phyloP scores from a whole-genome alignment of 1,140 invertebrate genomes.

The Drosophila hydei region DNA sequence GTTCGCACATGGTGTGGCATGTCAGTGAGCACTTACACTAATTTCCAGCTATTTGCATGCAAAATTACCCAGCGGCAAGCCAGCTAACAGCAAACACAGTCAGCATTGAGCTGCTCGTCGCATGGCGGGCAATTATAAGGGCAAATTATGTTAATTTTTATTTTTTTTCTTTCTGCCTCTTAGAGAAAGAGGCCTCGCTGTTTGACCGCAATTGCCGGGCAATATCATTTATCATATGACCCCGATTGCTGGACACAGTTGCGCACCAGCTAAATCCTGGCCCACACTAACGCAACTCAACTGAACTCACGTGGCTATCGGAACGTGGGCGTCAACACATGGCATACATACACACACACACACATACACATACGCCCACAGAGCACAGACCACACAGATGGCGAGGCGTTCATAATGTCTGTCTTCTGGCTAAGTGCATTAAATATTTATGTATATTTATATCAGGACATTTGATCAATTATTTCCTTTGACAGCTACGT shows the following conservation, averaged over 20 bases:
- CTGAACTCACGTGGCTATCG: conserved; percentile 2
- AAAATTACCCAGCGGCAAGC: conserved; percentile 65
- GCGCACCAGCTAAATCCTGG: conserved; percentile 6
- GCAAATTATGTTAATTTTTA: conserved; percentile 71
- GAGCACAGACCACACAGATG: neutral
- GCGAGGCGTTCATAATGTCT: neutral
- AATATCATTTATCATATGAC: conserved; percentile 69
- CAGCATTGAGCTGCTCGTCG: conserved; percentile 10
- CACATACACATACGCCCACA: conserved; percentile 14
- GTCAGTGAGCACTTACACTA: conserved; percentile 81
- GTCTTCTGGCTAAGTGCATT: conserved; percentile 32
- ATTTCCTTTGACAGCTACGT: conserved; percentile 59
- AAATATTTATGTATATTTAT: conserved; percentile 57
- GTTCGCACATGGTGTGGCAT: conserved; percentile 54
- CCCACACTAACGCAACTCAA: neutral
- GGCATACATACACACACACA: conserved; percentile 16
- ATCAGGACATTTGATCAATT: conserved; percentile 65
- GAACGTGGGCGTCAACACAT: conserved; percentile 43
- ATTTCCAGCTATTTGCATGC: conserved; percentile 82
- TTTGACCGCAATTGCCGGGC: conserved; percentile 42
- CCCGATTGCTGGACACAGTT: conserved; percentile 46
- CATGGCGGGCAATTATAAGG: conserved; percentile 45
- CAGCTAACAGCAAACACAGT: conserved; percentile 21
- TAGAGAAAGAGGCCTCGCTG: conserved; percentile 15
- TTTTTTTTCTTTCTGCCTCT: neutral